Evolutionary conservation across 2,888 invertebrate genomes (phyloP).

Genomic region (Drosophila atripex): DNA sequence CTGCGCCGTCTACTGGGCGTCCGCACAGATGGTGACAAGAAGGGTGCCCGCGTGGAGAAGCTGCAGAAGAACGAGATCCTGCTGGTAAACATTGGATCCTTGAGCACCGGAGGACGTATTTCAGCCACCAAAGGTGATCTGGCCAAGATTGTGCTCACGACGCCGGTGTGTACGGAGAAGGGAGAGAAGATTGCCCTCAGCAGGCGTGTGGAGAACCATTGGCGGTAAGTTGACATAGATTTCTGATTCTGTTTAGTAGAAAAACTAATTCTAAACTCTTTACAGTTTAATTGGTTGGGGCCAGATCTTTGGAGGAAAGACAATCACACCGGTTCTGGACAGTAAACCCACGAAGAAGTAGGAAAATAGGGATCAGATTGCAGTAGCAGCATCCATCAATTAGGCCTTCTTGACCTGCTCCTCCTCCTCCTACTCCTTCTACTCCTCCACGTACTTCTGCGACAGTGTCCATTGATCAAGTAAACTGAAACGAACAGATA

Average conservation of each 20-base stretch:
- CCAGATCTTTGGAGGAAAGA: slow-evolving; percentile 98
- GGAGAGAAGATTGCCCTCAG: slow-evolving; percentile 99
- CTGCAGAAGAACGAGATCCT: slow-evolving; percentile 95
- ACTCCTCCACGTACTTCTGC: slow-evolving; percentile 27
- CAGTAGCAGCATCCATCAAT: slow-evolving; percentile 34
- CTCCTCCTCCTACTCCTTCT: slow-evolving; percentile 12
- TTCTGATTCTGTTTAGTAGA: fast-evolving
- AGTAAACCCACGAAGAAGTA: slow-evolving; percentile 71
- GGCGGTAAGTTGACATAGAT: slow-evolving; percentile 89
- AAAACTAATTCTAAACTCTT: slow-evolving; percentile 57
- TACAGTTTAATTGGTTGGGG: slow-evolving; percentile 99
- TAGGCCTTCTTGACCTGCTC: slow-evolving; percentile 38
- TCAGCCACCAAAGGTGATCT: slow-evolving; percentile 97
- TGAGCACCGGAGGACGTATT: slow-evolving; percentile 98
- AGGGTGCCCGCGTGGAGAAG: slow-evolving; percentile 98
- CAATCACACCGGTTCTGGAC: slow-evolving; percentile 90
- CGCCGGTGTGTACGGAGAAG: slow-evolving; percentile 99
- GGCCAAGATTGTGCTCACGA: slow-evolving; percentile 97
- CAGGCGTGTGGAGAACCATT: slow-evolving; percentile 99
- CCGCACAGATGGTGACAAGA: slow-evolving; percentile 99
- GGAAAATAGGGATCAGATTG: slow-evolving; percentile 21
- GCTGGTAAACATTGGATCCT: slow-evolving; percentile 98
- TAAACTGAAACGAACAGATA: slow-evolving; percentile 47
- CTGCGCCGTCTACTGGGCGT: slow-evolving; percentile 98
- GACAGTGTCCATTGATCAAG: slow-evolving; percentile 66